phyloP scores from a whole-genome alignment of 2,113 vertebrate genomes.

The Dicentrarchus labrax region DNA sequence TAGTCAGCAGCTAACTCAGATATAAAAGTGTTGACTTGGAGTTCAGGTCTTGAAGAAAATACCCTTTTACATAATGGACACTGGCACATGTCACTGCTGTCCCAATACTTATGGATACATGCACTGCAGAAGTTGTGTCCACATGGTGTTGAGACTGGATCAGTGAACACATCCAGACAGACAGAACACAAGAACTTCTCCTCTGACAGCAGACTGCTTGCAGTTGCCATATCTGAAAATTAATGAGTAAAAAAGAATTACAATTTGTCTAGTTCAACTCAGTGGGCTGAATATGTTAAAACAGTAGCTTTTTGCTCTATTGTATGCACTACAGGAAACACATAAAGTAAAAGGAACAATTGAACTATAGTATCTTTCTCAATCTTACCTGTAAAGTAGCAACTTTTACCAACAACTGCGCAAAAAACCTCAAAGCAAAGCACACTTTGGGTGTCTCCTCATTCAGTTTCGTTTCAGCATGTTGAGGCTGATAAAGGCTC shows the following conservation, averaged over 20 bases:
- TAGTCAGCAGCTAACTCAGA: no score
- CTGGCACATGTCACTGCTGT: constrained; percentile 10
- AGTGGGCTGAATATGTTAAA: neutral
- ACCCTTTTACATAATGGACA: constrained; percentile 40
- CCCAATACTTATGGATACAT: constrained; percentile 49
- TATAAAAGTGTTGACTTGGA: no score
- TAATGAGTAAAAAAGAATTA: neutral
- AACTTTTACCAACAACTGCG: neutral
- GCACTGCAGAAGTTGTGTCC: constrained; percentile 62
- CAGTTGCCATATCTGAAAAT: constrained; percentile 48
- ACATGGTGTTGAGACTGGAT: constrained; percentile 54
- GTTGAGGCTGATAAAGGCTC: neutral
- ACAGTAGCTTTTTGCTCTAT: neutral
- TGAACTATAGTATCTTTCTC: neutral
- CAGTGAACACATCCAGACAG: constrained; percentile 57
- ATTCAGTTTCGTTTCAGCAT: constrained; percentile 18
- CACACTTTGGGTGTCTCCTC: neutral
- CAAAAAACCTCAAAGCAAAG: neutral
- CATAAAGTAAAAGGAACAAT: neutral
- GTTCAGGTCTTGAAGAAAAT: neutral
- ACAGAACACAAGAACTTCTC: constrained; percentile 55
- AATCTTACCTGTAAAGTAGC: constrained; percentile 15
- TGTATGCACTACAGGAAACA: neutral
- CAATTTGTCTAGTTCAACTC: neutral
- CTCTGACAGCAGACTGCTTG: constrained; percentile 34